Percentiles rank a stretch among this genome's conserved stretches.
These are phyloP conservation scores for Dendrolimus punctatus DNA, from an alignment of 1,140 invertebrate species.

Conservation along the genomic window DNA sequence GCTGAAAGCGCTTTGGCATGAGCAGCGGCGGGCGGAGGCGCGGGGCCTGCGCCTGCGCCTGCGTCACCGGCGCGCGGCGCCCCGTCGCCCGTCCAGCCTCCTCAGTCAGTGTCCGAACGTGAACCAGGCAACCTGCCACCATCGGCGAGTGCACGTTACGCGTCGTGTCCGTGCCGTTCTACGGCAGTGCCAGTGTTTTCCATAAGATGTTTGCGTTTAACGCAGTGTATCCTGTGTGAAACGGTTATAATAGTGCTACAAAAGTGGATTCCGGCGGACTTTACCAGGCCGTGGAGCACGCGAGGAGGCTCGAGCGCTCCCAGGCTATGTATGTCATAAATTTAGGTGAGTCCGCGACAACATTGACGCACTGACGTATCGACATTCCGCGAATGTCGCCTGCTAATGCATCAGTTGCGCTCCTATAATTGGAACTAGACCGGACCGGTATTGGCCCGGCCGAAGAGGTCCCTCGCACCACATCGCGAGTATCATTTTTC, in stretches of 20 bases:
- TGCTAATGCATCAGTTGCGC: conserved; percentile 9
- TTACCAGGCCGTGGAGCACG: conserved; percentile 63
- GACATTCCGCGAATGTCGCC: conserved; percentile 35
- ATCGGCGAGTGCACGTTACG: conserved; percentile 21
- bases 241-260: conserved; percentile 42
- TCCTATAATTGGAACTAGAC: conserved; percentile 53
- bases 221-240: conserved; percentile 54
- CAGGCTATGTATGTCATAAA: conserved; percentile 70
- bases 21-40: conserved; percentile 9
- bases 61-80: conserved; percentile 3
- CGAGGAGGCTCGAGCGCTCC: conserved; percentile 63
- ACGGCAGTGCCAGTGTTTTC: conserved; percentile 41
- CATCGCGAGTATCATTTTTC: neutral
- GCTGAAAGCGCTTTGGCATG: conserved; percentile 7
- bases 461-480: conserved; percentile 14
- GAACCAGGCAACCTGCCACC: conserved; percentile 31
- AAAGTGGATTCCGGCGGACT: conserved; percentile 67
- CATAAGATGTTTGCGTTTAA: conserved; percentile 51
- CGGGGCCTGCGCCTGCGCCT: conserved; percentile 6
- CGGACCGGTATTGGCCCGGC: conserved; percentile 43
- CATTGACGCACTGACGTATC: conserved; percentile 21
- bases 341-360: conserved; percentile 62
- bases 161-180: conserved; percentile 26
- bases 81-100: conserved; percentile 10
- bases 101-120: conserved; percentile 47